phyloP scores from a whole-genome alignment of 2,888 invertebrate genomes.

The Ashinkailepas kermadecensis region DNA sequence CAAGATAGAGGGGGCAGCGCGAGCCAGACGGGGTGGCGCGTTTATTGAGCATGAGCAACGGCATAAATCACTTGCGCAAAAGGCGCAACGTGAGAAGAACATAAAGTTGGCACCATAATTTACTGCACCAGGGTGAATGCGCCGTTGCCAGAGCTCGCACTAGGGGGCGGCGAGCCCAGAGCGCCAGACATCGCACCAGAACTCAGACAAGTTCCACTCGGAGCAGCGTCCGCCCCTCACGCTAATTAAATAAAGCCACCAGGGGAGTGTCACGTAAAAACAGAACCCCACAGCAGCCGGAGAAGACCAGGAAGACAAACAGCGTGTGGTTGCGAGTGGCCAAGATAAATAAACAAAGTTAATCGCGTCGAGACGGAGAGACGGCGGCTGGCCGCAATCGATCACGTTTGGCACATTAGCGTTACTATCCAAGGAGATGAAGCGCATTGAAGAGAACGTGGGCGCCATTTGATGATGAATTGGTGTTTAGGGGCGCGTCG shows the following conservation, averaged over 20 bases:
- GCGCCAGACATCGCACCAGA: background rate
- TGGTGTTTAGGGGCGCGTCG: too few species aligned
- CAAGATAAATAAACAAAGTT: too few species aligned
- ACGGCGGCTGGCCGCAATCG: background rate
- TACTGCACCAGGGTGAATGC: background rate
- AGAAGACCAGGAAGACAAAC: background rate
- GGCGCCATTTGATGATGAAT: too few species aligned
- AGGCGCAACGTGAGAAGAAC: background rate
- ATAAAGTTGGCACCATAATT: background rate
- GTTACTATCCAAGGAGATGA: too few species aligned
- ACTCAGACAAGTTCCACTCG: constrained; percentile 6
- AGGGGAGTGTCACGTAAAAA: too few species aligned
- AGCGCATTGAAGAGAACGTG: too few species aligned
- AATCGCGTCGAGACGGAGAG: background rate
- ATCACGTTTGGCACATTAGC: background rate
- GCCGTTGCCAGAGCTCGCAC: background rate
- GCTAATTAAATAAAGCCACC: background rate
- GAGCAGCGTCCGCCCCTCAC: constrained; percentile 3
- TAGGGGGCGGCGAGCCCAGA: background rate
- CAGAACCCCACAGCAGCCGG: background rate
- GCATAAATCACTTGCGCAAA: background rate
- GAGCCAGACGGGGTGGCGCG: background rate
- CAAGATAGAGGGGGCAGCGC: background rate
- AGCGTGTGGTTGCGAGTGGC: too few species aligned
- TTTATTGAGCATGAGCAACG: background rate